phyloP scores from a whole-genome alignment of 2,113 vertebrate genomes.

The Pavo muticus region DNA sequence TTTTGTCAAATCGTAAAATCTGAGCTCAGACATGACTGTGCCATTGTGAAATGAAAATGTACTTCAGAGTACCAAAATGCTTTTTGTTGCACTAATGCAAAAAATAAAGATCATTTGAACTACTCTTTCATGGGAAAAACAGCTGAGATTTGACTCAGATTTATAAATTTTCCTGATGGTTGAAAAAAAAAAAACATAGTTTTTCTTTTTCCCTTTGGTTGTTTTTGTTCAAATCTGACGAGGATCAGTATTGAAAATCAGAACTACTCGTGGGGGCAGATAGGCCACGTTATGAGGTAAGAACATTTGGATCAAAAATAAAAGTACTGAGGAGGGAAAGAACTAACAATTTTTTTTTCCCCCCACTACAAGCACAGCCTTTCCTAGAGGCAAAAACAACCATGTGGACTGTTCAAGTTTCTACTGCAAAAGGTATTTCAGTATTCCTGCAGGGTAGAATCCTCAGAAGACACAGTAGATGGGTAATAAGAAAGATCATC shows the following conservation, averaged over 20 bases:
- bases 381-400: neutral
- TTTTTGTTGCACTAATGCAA: neutral
- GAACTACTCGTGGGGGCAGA: neutral
- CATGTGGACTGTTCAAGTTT: neutral
- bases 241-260: neutral
- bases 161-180: neutral
- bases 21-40: neutral
- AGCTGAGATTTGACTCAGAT: neutral
- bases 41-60: neutral
- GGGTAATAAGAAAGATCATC: neutral
- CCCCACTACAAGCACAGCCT: neutral
- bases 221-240: neutral
- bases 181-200: neutral
- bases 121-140: neutral
- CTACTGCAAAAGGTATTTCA: neutral
- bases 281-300: neutral
- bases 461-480: neutral
- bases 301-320: neutral
- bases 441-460: neutral
- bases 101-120: neutral
- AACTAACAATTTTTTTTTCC: neutral
- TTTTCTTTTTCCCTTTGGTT: neutral
- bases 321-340: neutral
- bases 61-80: neutral
- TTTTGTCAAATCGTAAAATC: neutral